A percentile compares a stretch with the other conserved stretches of the same genome.
phyloP scores from a whole-genome alignment of 35 echinoderm and acorn worm genomes.

The Antedon bifida region DNA sequence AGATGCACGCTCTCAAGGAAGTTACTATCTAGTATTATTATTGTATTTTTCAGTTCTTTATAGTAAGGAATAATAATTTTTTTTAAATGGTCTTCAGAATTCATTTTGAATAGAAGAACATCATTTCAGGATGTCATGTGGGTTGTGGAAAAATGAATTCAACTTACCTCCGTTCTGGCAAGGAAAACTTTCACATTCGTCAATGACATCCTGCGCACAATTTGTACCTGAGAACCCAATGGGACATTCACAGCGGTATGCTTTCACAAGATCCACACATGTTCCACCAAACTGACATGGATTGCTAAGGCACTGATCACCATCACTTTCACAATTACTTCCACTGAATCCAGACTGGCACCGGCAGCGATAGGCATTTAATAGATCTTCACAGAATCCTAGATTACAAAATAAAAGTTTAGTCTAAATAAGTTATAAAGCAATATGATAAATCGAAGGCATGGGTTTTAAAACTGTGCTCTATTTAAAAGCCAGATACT shows the following conservation, averaged over 20 bases:
- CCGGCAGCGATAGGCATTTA: constrained; percentile 36
- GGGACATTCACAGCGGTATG: constrained; percentile 42
- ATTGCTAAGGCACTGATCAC: constrained; percentile 43
- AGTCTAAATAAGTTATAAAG: no score
- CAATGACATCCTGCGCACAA: constrained; percentile 51
- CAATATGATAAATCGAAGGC: no score
- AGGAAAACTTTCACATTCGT: constrained; percentile 63
- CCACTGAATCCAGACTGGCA: constrained; percentile 35
- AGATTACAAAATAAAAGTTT: not conserved
- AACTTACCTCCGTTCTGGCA: constrained; percentile 57
- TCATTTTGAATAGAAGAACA: no score
- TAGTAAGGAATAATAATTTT: no score
- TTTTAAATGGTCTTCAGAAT: no score
- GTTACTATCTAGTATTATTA: no score
- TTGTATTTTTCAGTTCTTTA: no score
- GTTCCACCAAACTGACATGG: constrained; percentile 70
- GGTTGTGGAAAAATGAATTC: no score
- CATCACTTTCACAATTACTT: constrained; percentile 28
- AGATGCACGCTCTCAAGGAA: no score
- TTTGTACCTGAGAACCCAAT: constrained; percentile 50
- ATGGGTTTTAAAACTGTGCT: no score
- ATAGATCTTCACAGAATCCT: constrained; percentile 27
- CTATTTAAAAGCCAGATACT: no score
- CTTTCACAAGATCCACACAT: constrained; percentile 13
- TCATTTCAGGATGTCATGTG: no score